Evolutionary conservation across 2,888 invertebrate genomes (phyloP).

Genomic region (Drepanosiphum platanoidis): DNA sequence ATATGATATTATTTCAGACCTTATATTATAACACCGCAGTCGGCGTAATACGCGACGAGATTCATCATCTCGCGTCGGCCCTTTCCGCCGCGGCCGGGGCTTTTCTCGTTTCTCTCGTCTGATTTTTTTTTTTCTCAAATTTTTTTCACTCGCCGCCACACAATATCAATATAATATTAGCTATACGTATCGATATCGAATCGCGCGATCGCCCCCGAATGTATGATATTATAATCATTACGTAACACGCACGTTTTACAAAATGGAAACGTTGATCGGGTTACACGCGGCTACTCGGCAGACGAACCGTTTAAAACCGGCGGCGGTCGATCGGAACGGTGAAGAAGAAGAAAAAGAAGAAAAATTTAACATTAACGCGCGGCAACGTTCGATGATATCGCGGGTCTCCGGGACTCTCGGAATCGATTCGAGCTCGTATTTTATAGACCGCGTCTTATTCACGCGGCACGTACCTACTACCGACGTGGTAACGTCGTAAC

Average conservation of each 20-base stretch:
- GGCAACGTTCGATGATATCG: too few relatives aligned
- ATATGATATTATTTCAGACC: constrained; percentile 9
- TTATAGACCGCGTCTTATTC: too few relatives aligned
- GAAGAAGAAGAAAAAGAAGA: too few relatives aligned
- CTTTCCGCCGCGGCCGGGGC: not conserved
- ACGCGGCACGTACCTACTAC: not conserved
- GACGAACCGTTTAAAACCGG: too few relatives aligned
- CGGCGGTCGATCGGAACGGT: too few relatives aligned
- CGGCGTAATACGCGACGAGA: not conserved
- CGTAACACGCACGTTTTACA: too few relatives aligned
- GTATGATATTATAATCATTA: not conserved
- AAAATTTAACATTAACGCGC: too few relatives aligned
- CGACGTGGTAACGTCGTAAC: not conserved
- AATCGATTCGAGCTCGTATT: too few relatives aligned
- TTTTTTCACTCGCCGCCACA: not conserved
- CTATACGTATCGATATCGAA: not conserved
- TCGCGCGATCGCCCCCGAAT: not conserved
- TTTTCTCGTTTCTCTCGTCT: not conserved
- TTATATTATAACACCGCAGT: too few relatives aligned
- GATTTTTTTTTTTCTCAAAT: not conserved
- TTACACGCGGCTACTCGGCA: not conserved
- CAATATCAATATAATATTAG: not conserved
- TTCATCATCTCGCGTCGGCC: not conserved
- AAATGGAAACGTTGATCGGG: too few relatives aligned
- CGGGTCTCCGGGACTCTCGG: too few relatives aligned